phyloP scores from a whole-genome alignment of 2,888 invertebrate genomes.

The Pandemis corylana region DNA sequence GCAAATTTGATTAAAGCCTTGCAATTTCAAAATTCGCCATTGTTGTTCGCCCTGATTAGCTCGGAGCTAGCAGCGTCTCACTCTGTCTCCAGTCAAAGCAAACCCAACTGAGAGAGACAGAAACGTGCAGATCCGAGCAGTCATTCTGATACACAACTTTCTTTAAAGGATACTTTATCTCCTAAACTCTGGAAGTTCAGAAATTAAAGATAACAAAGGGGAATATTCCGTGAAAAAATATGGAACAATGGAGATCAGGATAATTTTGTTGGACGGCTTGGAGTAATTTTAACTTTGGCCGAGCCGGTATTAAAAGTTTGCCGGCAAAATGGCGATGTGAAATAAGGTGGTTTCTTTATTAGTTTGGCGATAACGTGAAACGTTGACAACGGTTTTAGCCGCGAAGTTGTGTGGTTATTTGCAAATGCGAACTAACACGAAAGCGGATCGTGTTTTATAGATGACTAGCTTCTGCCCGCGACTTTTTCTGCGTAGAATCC shows the following conservation, averaged over 20 bases:
- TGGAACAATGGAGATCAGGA: slow-evolving; percentile 42
- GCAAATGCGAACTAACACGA: neutral
- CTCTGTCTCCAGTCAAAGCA: neutral
- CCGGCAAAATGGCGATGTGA: slow-evolving; percentile 8
- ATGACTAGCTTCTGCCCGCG: too few relatives aligned
- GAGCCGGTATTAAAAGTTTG: slow-evolving; percentile 32
- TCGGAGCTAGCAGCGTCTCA: neutral
- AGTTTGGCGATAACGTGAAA: neutral
- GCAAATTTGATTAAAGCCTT: slow-evolving; percentile 23
- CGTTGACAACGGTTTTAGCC: slow-evolving; percentile 2
- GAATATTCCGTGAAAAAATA: slow-evolving; percentile 50
- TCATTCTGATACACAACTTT: slow-evolving; percentile 39
- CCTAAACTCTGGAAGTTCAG: slow-evolving; percentile 53
- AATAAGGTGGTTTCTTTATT: neutral
- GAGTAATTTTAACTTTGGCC: slow-evolving; percentile 33
- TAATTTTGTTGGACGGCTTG: slow-evolving; percentile 54
- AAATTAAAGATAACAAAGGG: slow-evolving; percentile 63
- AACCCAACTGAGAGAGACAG: neutral
- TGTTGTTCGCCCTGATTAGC: slow-evolving; percentile 30
- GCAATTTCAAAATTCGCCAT: slow-evolving; percentile 27
- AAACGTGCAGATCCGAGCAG: slow-evolving; percentile 1
- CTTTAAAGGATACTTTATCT: slow-evolving; percentile 57
- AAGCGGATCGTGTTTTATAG: too few relatives aligned
- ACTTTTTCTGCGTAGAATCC: too few relatives aligned
- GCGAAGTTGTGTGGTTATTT: neutral